phyloP scores from a whole-genome alignment of 30 jellyfish, hydroid and myxozoan genomes.

The Aurelia sp. region DNA sequence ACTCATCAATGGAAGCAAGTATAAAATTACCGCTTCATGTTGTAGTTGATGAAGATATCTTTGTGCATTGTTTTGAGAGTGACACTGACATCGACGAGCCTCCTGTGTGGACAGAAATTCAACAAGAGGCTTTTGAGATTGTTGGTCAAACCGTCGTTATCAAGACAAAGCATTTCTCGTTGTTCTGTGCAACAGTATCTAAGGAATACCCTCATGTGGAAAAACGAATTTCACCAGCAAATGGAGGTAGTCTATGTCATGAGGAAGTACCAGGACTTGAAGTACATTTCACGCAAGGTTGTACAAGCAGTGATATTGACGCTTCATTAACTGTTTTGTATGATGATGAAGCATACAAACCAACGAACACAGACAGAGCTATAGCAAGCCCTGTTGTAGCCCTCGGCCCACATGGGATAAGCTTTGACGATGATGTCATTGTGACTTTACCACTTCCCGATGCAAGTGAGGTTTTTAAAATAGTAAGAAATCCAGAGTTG shows the following conservation, averaged over 20 bases:
- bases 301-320: conserved; percentile 18
- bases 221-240: conserved; percentile 16
- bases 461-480: conserved; percentile 37
- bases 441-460: conserved; percentile 85
- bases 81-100: conserved; percentile 65
- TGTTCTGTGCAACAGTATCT: conserved; percentile 75
- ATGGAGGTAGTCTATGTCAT: conserved; percentile 43
- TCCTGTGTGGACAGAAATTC: conserved; percentile 55
- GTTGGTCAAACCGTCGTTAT: conserved; percentile 29
- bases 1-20: conserved; percentile 51
- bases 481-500: conserved; percentile 30
- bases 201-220: conserved; percentile 46
- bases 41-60: conserved; percentile 34
- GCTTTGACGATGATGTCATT: conserved; percentile 60
- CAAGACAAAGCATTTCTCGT: conserved; percentile 61
- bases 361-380: conserved; percentile 21
- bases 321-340: conserved; percentile 68
- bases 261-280: conserved; percentile 39
- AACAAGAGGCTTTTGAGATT: conserved; percentile 12
- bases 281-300: conserved; percentile 55
- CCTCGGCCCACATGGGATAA: conserved; percentile 79
- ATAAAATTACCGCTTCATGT: conserved; percentile 55
- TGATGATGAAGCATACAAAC: conserved; percentile 64
- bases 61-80: conserved; percentile 42
- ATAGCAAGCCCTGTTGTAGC: conserved; percentile 78